Conservation (phyloP, 2,888 invertebrate genomes). For the Acleris emargana region DNA sequence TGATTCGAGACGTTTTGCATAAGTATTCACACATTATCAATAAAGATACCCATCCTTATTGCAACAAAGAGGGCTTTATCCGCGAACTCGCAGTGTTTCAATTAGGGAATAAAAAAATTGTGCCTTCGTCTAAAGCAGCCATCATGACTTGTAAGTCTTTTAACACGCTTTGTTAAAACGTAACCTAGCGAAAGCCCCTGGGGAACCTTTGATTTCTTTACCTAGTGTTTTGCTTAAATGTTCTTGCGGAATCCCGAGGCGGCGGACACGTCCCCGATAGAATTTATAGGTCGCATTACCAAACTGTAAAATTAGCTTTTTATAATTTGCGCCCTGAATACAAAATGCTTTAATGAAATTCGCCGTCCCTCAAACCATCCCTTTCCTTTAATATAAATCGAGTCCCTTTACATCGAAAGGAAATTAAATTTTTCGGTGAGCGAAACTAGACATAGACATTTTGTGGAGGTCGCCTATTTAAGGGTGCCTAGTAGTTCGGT, state of each 20-base stretch:
- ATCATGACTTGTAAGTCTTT: no score
- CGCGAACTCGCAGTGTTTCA: no score
- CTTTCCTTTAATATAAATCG: conserved; percentile 28
- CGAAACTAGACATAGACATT: conserved; percentile 4
- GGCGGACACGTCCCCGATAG: conserved; percentile 47
- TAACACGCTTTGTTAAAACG: no score
- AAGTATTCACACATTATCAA: no score
- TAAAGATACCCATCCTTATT: no score
- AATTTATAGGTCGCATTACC: conserved; percentile 51
- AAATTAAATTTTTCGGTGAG: conserved; percentile 17
- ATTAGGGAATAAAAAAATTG: no score
- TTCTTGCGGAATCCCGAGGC: conserved; percentile 17
- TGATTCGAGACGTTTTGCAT: no score
- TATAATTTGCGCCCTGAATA: conserved; percentile 41
- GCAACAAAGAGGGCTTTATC: no score
- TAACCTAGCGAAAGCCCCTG: no score
- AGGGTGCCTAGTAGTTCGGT: no score
- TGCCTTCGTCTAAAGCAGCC: no score
- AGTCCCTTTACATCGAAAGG: conserved; percentile 15
- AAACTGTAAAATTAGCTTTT: conserved; percentile 48
- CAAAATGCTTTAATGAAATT: conserved; percentile 39
- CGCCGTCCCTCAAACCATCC: conserved; percentile 20
- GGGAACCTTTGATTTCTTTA: no score
- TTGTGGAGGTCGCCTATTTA: background rate
- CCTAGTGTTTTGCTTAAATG: background rate